Evolutionary conservation across 2,113 vertebrate genomes (phyloP).

Genomic region (Candoia aspera): DNA sequence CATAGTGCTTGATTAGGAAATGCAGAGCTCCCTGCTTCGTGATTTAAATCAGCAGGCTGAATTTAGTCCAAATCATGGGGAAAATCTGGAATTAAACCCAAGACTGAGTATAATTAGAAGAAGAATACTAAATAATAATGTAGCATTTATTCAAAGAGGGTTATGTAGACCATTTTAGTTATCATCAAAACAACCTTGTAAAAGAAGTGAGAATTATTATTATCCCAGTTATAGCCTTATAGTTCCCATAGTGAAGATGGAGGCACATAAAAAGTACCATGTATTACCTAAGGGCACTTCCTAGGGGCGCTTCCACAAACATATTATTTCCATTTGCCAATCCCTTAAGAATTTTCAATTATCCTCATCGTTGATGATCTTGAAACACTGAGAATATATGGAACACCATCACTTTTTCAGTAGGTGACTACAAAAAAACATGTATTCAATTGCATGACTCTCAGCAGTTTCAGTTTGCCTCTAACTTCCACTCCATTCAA

Average conservation of each 20-base stretch:
- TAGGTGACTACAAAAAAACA: background rate
- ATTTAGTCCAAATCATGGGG: background rate
- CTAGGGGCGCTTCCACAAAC: background rate
- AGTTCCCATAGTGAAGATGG: background rate
- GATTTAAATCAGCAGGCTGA: background rate
- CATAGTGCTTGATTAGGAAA: background rate
- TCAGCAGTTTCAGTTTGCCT: background rate
- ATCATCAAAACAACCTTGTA: background rate
- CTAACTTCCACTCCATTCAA: background rate
- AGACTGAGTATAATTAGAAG: background rate
- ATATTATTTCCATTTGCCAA: background rate
- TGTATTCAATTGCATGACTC: background rate
- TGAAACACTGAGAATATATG: background rate
- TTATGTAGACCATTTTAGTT: background rate
- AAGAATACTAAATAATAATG: background rate
- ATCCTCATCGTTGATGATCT: background rate
- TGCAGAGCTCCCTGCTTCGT: background rate
- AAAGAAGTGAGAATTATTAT: background rate
- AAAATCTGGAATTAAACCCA: background rate
- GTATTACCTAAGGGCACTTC: background rate
- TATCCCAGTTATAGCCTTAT: background rate
- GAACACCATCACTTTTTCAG: background rate
- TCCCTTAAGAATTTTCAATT: background rate
- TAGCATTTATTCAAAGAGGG: background rate
- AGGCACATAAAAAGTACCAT: background rate